These are phyloP conservation scores for Leptopilina boulardi DNA, from an alignment of 1,140 invertebrate species.

Conservation along the genomic window DNA sequence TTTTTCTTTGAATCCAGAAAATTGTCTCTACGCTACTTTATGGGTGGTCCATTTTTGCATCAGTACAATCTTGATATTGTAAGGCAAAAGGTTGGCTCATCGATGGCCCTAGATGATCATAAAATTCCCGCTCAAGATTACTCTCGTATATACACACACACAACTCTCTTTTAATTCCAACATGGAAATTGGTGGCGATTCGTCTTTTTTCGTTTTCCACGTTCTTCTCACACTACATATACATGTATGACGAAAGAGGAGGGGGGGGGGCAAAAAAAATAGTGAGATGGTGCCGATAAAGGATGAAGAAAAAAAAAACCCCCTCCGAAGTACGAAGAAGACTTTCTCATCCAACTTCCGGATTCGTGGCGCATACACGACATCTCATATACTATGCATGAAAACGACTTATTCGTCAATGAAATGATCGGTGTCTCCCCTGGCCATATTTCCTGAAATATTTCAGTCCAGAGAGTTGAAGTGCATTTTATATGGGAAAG, in stretches of 20 bases:
- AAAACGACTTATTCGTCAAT: conserved; percentile 57
- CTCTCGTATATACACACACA: neutral
- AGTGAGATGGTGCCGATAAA: no score
- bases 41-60: neutral
- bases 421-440: conserved; percentile 48
- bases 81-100: neutral
- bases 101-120: neutral
- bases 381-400: conserved; percentile 61
- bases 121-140: conserved; percentile 6
- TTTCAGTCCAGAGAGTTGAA: conserved; percentile 9
- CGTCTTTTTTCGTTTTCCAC: neutral
- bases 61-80: neutral
- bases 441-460: conserved; percentile 17
- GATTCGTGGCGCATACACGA: conserved; percentile 7
- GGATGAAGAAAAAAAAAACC: no score
- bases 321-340: no score
- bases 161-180: neutral
- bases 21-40: no score
- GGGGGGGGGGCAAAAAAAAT: neutral
- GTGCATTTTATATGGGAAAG: conserved; percentile 9
- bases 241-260: neutral
- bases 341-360: neutral
- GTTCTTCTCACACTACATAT: neutral
- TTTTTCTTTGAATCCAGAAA: no score
- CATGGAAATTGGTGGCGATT: conserved; percentile 8